Conservation (phyloP, 2,888 invertebrate genomes). For the Pterostichus niger region DNA sequence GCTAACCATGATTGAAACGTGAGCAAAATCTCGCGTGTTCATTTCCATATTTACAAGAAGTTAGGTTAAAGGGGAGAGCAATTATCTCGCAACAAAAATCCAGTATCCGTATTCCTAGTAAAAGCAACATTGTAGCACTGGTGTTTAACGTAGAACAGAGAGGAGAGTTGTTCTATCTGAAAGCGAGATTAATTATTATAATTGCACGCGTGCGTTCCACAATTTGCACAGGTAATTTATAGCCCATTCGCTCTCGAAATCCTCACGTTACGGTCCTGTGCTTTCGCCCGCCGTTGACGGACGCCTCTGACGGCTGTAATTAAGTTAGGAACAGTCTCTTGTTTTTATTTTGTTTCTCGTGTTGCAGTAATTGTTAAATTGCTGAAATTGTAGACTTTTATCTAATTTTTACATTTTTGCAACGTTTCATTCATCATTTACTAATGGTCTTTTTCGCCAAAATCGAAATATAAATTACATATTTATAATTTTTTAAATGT, state of each 20-base stretch:
- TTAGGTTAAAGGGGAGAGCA: conserved; percentile 21
- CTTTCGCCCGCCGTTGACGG: conserved; percentile 41
- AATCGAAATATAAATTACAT: no score
- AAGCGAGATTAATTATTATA: conserved; percentile 58
- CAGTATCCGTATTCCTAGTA: neutral
- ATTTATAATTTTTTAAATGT: no score
- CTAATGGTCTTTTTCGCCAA: neutral
- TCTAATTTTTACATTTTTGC: conserved; percentile 32
- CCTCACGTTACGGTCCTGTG: conserved; percentile 41
- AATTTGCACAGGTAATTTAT: conserved; percentile 57
- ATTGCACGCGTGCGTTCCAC: conserved; percentile 54
- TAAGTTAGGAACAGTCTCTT: conserved; percentile 48
- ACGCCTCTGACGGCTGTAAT: conserved; percentile 58
- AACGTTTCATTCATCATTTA: neutral
- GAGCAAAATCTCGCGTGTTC: conserved; percentile 39
- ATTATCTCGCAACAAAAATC: conserved; percentile 28
- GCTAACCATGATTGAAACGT: conserved; percentile 28
- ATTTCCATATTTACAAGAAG: conserved; percentile 34
- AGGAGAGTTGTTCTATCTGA: conserved; percentile 26
- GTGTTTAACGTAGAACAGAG: conserved; percentile 20
- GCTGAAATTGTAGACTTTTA: conserved; percentile 50
- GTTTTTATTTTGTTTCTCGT: conserved; percentile 54
- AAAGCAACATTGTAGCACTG: conserved; percentile 25
- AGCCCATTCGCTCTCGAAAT: conserved; percentile 49
- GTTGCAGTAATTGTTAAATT: conserved; percentile 55